Base-by-base conservation (phyloP, 2,113 vertebrate species). In the Spea multiplicata region DNA sequence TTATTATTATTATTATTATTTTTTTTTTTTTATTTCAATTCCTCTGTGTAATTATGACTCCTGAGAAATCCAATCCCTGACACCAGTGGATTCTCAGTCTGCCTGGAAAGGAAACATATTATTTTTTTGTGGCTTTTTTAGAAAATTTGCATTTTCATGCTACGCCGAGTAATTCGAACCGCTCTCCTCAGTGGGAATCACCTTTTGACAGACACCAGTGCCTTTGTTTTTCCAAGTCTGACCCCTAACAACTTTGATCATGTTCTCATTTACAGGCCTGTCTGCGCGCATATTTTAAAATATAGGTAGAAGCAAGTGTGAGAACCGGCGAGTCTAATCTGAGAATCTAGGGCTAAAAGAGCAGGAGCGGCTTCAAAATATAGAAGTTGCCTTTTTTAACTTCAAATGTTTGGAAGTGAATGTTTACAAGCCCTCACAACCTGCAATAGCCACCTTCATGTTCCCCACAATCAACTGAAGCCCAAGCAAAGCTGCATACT, bases 191-290 rank as follows among this genome's bases (percentile, higher is more conserved):
- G 91, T 94, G 94, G 94, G 93, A 95, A 94, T 95, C 92, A 93
- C 93, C 94, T 94, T 94, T 92, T 94, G 94, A 94, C 93, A 95
- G 94, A 93, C 94, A 93, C 95, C 92, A 88, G 94, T 94, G 91
- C 90, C 94, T 94, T 94, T 96, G 94, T 97, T 97, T 97, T 97
- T 93, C 91, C 93, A 95, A 93, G 93, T 92, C 93, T 93, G 89
- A 91, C 88, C 86, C 78, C 89, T 91, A 86, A 81, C 81, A 90
- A 86, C 94, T 97, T 96, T 98, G 95, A 96, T 96, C 94, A 71
- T 84, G 85, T 86, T 80, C 78, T 80, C 71, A 57, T 80, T 80
- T 80, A 67, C 71, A 80, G 78, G 45, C 77, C 73, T 73, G 77
- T 80, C 78, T 73, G 70, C 50, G 52, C 47, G 64, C 52, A 48